Evolutionary conservation across 2,797 vertebrate genomes (phyloP).

Genomic region (Galagoides demidoff): DNA sequence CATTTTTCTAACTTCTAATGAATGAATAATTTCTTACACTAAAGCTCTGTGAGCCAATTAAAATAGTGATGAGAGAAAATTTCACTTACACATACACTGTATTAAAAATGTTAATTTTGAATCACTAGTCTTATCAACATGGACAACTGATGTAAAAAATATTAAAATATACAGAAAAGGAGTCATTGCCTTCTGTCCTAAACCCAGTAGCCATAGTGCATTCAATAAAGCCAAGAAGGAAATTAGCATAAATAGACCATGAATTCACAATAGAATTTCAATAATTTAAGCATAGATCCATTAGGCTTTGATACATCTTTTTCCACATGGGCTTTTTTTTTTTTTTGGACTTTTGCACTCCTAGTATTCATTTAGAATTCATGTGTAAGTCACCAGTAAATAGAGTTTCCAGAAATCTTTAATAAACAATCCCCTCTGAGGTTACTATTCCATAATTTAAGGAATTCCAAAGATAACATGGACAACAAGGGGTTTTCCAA

Average conservation of each 20-base stretch:
- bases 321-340: constrained; percentile 65
- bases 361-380: constrained; percentile 57
- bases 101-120: constrained; percentile 25
- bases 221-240: neutral
- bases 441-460: constrained; percentile 79
- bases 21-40: neutral
- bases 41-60: constrained; percentile 15
- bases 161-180: constrained; percentile 65
- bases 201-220: constrained; percentile 66
- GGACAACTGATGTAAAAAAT: constrained; percentile 66
- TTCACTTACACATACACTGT: neutral
- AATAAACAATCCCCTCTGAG: constrained; percentile 77
- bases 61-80: neutral
- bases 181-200: constrained; percentile 61
- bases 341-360: constrained; percentile 47
- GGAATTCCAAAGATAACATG: constrained; percentile 72
- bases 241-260: constrained; percentile 71
- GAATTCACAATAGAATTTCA: constrained; percentile 65
- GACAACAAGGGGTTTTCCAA: constrained; percentile 73
- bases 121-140: constrained; percentile 29
- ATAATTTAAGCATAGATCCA: constrained; percentile 57
- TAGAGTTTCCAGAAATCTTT: constrained; percentile 66
- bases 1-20: neutral
- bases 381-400: constrained; percentile 70
- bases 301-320: constrained; percentile 37